These are phyloP conservation scores for Peromyscus eremicus DNA, from an alignment of 2,797 vertebrate genomes.

Conservation along the genomic window DNA sequence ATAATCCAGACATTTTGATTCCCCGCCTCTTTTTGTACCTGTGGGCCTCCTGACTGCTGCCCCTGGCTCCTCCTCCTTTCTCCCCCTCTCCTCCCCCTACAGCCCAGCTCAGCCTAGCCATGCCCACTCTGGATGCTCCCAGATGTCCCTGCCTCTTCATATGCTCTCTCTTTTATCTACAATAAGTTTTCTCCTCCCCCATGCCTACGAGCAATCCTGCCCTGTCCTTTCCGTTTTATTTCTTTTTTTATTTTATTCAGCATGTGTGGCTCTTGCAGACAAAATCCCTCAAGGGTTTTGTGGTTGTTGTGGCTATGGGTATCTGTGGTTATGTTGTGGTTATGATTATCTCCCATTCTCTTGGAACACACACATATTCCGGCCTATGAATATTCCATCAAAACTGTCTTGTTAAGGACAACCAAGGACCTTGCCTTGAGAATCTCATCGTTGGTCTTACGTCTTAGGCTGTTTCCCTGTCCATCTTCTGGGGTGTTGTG, in stretches of 20 bases:
- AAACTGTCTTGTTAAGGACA: neutral
- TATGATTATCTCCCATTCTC: neutral
- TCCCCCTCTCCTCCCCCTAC: neutral
- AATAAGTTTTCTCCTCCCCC: neutral
- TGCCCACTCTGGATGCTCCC: neutral
- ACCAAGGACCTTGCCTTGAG: neutral
- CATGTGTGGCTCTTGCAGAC: neutral
- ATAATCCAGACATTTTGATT: neutral
- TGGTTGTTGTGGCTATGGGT: neutral
- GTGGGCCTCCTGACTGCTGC: neutral
- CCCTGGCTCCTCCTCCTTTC: neutral
- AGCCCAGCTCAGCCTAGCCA: neutral
- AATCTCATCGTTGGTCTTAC: neutral
- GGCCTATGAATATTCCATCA: neutral
- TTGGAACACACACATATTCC: neutral
- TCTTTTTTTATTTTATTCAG: neutral
- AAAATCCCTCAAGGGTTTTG: constrained; percentile 19
- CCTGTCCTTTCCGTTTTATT: neutral
- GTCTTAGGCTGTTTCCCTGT: neutral
- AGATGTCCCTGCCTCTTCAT: neutral
- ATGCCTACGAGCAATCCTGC: neutral
- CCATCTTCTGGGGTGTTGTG: neutral
- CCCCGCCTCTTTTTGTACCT: neutral
- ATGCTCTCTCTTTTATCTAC: neutral
- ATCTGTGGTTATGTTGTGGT: neutral